These are phyloP conservation scores for Philopedon plagiatum DNA, from an alignment of 2,888 invertebrate genomes.

Conservation along the genomic window DNA sequence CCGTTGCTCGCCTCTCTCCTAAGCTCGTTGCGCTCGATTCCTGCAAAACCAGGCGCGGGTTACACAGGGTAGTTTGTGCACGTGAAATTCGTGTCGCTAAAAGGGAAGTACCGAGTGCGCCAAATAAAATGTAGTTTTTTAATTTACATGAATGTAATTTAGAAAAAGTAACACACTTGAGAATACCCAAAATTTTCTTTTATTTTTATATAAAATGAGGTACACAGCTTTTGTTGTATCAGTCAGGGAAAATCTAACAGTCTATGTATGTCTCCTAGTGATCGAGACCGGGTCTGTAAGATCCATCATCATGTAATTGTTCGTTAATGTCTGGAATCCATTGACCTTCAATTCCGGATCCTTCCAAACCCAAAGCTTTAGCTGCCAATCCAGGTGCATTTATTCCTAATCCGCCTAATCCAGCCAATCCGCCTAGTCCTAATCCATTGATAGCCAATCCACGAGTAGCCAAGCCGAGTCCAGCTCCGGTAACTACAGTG, in stretches of 20 bases:
- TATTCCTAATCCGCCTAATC: conserved; percentile 2
- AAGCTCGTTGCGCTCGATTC: no score
- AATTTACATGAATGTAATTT: background rate
- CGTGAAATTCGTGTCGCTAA: no score
- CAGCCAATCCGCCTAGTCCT: conserved; percentile 10
- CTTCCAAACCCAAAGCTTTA: conserved; percentile 42
- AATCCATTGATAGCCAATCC: background rate
- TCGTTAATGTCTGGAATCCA: conserved; percentile 60
- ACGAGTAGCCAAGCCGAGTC: conserved; percentile 21
- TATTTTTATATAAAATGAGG: conserved; percentile 31
- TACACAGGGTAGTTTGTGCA: no score
- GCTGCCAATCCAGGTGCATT: conserved; percentile 26
- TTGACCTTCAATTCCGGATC: conserved; percentile 58
- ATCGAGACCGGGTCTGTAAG: conserved; percentile 58
- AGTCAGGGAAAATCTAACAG: background rate
- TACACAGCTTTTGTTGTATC: conserved; percentile 33
- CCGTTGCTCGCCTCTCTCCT: no score
- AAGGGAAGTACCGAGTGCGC: no score
- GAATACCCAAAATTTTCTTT: background rate
- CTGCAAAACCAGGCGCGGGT: no score
- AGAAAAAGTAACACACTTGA: background rate
- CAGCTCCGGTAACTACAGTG: conserved; percentile 18
- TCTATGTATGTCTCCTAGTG: background rate
- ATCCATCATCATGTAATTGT: conserved; percentile 61
- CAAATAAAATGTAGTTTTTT: background rate